A percentile compares a stretch with the other conserved stretches of the same genome.
Evolutionary conservation across 2,888 invertebrate genomes (phyloP).

Genomic region (Drosophila antonietae): DNA sequence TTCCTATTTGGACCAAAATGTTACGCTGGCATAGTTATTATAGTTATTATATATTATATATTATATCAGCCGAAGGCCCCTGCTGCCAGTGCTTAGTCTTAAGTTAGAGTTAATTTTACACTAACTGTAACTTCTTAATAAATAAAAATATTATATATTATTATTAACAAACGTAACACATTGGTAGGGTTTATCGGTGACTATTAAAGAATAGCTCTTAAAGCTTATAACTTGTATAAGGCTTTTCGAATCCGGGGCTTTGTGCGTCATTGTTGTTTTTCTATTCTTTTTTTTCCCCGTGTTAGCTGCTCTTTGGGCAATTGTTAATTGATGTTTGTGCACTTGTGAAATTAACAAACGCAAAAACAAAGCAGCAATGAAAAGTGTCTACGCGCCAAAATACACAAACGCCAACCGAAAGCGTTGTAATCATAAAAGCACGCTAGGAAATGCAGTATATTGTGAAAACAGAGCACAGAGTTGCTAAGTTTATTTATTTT

Average conservation of each 20-base stretch:
- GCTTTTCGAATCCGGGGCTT: background rate
- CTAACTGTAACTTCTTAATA: too few relatives aligned
- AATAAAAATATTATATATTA: too few relatives aligned
- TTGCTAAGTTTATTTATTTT: background rate
- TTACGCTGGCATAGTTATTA: too few relatives aligned
- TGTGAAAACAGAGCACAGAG: background rate
- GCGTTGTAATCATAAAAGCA: constrained; percentile 18
- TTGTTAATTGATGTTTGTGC: constrained; percentile 55
- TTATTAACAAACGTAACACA: background rate
- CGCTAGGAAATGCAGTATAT: constrained; percentile 17
- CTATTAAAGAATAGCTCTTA: background rate
- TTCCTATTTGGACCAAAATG: background rate
- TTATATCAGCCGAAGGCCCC: too few relatives aligned
- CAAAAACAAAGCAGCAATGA: constrained; percentile 3
- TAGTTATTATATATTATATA: too few relatives aligned
- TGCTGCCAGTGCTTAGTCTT: too few relatives aligned
- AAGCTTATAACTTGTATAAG: background rate
- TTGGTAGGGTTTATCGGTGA: constrained; percentile 17
- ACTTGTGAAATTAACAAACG: constrained; percentile 57
- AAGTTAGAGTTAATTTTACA: too few relatives aligned
- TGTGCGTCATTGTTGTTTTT: constrained; percentile 10
- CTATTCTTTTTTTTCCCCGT: constrained; percentile 11
- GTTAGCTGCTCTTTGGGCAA: constrained; percentile 43
- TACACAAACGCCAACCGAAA: constrained; percentile 62
- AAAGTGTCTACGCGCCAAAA: constrained; percentile 69